These are phyloP conservation scores for Irena cyanogastra DNA, from an alignment of 2,113 vertebrate genomes.

Conservation along the genomic window DNA sequence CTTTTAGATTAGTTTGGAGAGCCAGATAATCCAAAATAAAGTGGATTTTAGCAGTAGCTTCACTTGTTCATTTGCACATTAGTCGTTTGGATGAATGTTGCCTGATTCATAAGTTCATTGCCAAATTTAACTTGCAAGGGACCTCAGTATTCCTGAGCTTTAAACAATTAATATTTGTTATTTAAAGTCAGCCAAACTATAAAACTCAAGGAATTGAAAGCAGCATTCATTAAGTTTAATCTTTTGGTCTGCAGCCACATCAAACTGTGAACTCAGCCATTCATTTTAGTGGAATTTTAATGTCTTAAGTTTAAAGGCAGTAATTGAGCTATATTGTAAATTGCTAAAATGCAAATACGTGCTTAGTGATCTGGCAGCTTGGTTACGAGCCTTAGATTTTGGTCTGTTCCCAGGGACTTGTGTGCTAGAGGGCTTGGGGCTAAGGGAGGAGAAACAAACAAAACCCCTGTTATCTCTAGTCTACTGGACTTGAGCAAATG, in stretches of 20 bases:
- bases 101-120: not conserved
- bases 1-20: not conserved
- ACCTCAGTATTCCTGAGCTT: not conserved
- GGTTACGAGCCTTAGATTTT: not conserved
- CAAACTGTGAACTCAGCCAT: not conserved
- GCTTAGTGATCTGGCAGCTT: not conserved
- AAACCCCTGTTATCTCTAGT: not conserved
- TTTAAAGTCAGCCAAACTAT: not conserved
- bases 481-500: not conserved
- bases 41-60: slow-evolving; percentile 6
- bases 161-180: slow-evolving; percentile 6
- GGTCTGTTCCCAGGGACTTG: not conserved
- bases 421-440: not conserved
- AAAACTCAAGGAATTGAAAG: not conserved
- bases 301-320: not conserved
- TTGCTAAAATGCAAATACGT: not conserved
- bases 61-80: not conserved
- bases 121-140: not conserved
- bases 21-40: slow-evolving; percentile 3
- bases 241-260: not conserved
- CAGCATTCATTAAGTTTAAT: not conserved
- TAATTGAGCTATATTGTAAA: not conserved
- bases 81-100: not conserved
- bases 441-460: not conserved
- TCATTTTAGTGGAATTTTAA: not conserved